Base-by-base conservation (phyloP, 2,113 vertebrate genomes). In the Leptobrachium leishanense region DNA sequence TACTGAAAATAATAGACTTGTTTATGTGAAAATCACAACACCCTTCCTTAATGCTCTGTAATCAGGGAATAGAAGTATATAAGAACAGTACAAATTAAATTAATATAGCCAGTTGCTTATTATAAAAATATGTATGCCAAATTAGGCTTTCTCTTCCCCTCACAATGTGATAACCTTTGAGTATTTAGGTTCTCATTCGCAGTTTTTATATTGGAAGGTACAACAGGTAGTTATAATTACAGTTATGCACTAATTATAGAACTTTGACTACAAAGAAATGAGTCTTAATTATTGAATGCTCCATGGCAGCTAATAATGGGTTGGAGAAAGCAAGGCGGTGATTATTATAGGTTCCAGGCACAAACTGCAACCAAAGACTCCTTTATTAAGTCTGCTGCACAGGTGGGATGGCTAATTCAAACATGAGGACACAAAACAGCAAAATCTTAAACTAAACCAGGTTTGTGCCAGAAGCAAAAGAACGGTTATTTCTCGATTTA, bases 241-340 rank as follows among this genome's bases (percentile, higher is more conserved):
- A 88, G 91, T 88, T 86, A 77, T 88, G 83, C 85, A 90, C 86
- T 88, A 92, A 92, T 90, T 92, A 88, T 1, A 84, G 87, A 82
- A 79, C 87, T 90, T 91, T 91, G 85, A 88, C 87, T 90, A 90
- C 90, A 89, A 88, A 92, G 87, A 92, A 87, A 91, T 91, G 88
- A 90, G 90, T 92, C 91, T 91, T 89, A 92, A 90, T 90, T 91
- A 91, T 90, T 91, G 87, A 91, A 87, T 89, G 84, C 76, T 90
- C 91, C 88, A 90, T 20, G 84, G 84, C 88, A 90, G 87, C 90
- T 88, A 91, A 90, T 90, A 91, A 92, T 90, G 85, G 85, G 87
- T 88, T 91, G 89, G 84, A 89, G 87, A 91, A 90, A 89, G 88
- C 85, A 86, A 82, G 90, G 89, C 87, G 31, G 41, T 54, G 72